These are phyloP conservation scores for Amphipoea oculea DNA, from an alignment of 2,888 invertebrate species.

Conservation along the genomic window DNA sequence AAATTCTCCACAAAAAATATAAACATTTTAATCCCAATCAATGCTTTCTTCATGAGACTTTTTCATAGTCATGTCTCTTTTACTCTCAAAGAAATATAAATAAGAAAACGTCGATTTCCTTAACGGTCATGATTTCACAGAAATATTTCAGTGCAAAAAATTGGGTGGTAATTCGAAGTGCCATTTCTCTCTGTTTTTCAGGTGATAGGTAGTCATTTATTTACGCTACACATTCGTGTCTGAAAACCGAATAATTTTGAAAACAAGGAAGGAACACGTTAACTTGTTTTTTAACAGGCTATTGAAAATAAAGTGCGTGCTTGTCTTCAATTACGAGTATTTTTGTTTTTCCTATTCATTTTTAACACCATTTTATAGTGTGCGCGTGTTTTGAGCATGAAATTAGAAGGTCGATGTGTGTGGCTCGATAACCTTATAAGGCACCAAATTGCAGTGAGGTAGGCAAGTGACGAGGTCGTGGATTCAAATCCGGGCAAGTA, in stretches of 20 bases:
- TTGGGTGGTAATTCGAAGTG: not conserved
- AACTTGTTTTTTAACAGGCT: slow-evolving; percentile 33
- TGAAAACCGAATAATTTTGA: slow-evolving; percentile 10
- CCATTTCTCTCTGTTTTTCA: not conserved
- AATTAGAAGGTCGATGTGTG: slow-evolving; percentile 45
- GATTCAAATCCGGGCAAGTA: too few relatives aligned
- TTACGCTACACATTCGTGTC: not conserved
- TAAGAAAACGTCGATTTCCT: not conserved
- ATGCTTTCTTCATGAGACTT: not conserved
- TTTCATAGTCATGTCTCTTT: not conserved
- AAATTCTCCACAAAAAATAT: slow-evolving; percentile 1
- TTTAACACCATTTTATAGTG: slow-evolving; percentile 35
- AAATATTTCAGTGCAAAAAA: slow-evolving; percentile 19
- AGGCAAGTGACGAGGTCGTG: not conserved
- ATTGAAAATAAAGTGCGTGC: slow-evolving; percentile 39
- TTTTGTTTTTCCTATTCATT: slow-evolving; percentile 42
- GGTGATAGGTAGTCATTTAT: not conserved
- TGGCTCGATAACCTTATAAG: slow-evolving; percentile 13
- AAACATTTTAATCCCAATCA: not conserved
- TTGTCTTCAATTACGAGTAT: slow-evolving; percentile 33
- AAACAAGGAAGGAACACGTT: slow-evolving; percentile 44
- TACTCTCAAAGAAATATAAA: not conserved
- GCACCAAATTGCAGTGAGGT: slow-evolving; percentile 12
- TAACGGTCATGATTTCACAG: slow-evolving; percentile 20
- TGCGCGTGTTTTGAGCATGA: slow-evolving; percentile 30